Conservation (phyloP, 2,113 vertebrate species). For the Oriolus oriolus region DNA sequence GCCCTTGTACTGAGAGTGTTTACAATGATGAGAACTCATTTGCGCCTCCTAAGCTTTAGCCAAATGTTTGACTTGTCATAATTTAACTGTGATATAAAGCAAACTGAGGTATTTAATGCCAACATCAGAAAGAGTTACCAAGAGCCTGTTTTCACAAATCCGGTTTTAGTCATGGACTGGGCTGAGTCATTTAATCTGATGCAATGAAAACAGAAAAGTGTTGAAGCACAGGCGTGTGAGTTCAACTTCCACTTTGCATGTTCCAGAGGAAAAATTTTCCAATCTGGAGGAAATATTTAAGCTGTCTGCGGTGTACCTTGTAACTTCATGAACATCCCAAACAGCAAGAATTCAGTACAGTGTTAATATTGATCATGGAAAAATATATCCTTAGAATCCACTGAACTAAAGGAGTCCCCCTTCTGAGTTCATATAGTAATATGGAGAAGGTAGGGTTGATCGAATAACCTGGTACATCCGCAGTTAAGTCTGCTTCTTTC, state of each 20-base stretch:
- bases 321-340: background rate
- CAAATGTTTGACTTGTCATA: slow-evolving; percentile 18
- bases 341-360: background rate
- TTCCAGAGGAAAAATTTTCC: background rate
- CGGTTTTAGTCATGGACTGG: background rate
- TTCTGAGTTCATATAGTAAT: background rate
- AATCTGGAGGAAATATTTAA: background rate
- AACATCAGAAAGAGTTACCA: background rate
- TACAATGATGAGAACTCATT: background rate
- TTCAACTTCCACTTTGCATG: background rate
- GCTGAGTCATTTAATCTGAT: background rate
- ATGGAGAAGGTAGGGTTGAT: background rate
- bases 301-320: background rate
- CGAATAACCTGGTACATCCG: background rate
- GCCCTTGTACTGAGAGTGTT: background rate
- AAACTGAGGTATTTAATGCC: background rate
- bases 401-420: background rate
- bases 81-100: background rate
- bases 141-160: background rate
- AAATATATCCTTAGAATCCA: background rate
- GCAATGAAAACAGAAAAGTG: background rate
- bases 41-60: background rate
- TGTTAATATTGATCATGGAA: background rate
- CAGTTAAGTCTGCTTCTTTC: background rate
- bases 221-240: background rate